Conservation (phyloP, 2,113 vertebrate species). For the Hemiprocne comata region DNA sequence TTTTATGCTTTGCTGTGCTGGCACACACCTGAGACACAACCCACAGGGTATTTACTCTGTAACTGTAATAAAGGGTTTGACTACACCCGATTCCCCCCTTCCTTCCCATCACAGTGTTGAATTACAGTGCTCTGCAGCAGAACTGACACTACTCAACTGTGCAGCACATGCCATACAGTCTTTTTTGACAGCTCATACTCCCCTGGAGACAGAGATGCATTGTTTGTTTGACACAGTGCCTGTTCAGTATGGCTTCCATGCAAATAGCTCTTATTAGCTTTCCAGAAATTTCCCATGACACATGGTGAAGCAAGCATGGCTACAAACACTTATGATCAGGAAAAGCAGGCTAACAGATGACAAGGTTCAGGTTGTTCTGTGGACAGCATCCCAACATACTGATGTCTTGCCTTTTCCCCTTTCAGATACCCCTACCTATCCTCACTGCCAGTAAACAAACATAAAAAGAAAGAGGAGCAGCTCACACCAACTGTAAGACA, state of each 20-base stretch:
- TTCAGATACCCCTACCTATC: not conserved
- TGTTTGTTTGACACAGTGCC: not conserved
- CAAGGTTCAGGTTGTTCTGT: not conserved
- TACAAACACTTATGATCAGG: too few relatives aligned
- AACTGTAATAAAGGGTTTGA: not conserved
- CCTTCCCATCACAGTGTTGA: not conserved
- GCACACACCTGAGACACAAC: not conserved
- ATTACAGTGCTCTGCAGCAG: not conserved
- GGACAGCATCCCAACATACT: not conserved
- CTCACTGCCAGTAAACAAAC: not conserved
- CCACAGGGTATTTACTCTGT: not conserved
- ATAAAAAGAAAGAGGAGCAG: not conserved
- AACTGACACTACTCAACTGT: not conserved
- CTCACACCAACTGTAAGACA: not conserved
- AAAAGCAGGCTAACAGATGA: not conserved
- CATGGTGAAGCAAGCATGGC: not conserved
- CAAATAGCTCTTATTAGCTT: not conserved
- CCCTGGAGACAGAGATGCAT: not conserved
- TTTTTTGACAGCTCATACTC: not conserved
- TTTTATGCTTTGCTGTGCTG: not conserved
- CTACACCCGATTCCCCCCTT: not conserved
- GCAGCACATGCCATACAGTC: not conserved
- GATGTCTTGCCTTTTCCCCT: not conserved
- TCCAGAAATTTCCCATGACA: not conserved
- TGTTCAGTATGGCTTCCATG: not conserved